Percentiles rank a stretch among this genome's conserved stretches.
Conservation (phyloP, 2,888 invertebrate species). For the Morinoia aosen region DNA sequence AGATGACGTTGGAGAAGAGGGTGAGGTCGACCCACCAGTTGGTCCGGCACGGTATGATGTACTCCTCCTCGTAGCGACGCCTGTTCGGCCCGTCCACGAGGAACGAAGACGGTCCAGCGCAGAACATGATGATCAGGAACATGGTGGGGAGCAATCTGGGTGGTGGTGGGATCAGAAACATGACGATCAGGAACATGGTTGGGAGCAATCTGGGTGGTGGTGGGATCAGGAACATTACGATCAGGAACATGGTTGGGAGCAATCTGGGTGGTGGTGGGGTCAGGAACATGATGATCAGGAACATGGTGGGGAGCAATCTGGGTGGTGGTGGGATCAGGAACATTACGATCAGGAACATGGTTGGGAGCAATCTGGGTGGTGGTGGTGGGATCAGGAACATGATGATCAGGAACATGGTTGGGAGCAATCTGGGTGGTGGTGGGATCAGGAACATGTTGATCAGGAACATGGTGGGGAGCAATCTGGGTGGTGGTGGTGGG, state of each 20-base stretch:
- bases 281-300: too few relatives aligned
- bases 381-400: background rate
- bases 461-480: constrained; percentile 58
- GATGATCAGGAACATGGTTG: constrained; percentile 56
- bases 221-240: background rate
- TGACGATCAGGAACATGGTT: constrained; percentile 53
- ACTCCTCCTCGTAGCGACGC: constrained; percentile 27
- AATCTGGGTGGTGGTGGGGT: constrained; percentile 26
- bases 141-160: constrained; percentile 58
- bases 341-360: constrained; percentile 54
- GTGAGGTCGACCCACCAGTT: constrained; percentile 62
- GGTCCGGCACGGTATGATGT: constrained; percentile 56
- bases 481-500: constrained; percentile 18
- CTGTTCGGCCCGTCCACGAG: constrained; percentile 54
- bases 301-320: too few relatives aligned
- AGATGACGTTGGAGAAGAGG: constrained; percentile 56
- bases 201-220: constrained; percentile 55
- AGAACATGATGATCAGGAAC: constrained; percentile 38
- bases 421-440: constrained; percentile 53
- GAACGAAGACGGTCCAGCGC: constrained; percentile 57
- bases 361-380: constrained; percentile 55
- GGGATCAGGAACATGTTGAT: background rate
- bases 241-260: constrained; percentile 57
- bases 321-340: background rate
- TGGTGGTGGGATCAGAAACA: background rate